Evolutionary conservation across 2,113 vertebrate genomes (phyloP).

Genomic region (Callionymus lyra): DNA sequence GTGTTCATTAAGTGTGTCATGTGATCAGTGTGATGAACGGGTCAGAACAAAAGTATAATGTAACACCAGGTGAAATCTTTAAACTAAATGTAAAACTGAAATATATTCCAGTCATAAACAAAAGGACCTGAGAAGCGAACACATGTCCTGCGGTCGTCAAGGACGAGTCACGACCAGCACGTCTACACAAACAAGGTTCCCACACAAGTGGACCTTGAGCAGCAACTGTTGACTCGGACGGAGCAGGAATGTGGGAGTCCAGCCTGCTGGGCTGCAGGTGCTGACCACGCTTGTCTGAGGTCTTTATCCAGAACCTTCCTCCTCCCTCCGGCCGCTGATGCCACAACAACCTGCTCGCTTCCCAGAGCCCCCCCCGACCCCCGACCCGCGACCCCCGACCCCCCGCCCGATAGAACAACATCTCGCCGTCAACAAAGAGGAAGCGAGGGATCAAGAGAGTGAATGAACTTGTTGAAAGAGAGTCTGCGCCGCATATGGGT

Average conservation of each 20-base stretch:
- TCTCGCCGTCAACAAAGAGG: constrained; percentile 38
- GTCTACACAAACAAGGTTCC: background rate
- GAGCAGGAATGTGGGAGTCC: constrained; percentile 47
- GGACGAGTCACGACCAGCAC: constrained; percentile 22
- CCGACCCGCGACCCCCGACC: constrained; percentile 39
- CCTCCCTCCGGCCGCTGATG: constrained; percentile 39
- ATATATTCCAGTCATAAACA: constrained; percentile 1
- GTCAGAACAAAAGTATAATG: too few relatives aligned
- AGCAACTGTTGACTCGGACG: constrained; percentile 2
- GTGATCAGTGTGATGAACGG: too few relatives aligned
- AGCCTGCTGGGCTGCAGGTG: constrained; percentile 59
- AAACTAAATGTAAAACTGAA: too few relatives aligned
- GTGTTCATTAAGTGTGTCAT: too few relatives aligned
- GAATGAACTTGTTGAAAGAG: constrained; percentile 39
- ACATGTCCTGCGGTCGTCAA: constrained; percentile 12
- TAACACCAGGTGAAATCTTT: too few relatives aligned
- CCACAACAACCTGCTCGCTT: constrained; percentile 70
- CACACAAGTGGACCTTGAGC: background rate
- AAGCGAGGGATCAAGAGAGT: constrained; percentile 33
- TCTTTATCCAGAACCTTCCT: constrained; percentile 15
- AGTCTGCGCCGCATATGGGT: constrained; percentile 46
- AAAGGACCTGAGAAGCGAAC: constrained; percentile 9
- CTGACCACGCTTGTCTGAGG: constrained; percentile 33
- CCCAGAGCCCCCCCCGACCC: constrained; percentile 55
- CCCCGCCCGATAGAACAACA: constrained; percentile 7